Base-by-base conservation (phyloP, 2,113 vertebrate genomes). In the Ceuthmochares aereus region DNA sequence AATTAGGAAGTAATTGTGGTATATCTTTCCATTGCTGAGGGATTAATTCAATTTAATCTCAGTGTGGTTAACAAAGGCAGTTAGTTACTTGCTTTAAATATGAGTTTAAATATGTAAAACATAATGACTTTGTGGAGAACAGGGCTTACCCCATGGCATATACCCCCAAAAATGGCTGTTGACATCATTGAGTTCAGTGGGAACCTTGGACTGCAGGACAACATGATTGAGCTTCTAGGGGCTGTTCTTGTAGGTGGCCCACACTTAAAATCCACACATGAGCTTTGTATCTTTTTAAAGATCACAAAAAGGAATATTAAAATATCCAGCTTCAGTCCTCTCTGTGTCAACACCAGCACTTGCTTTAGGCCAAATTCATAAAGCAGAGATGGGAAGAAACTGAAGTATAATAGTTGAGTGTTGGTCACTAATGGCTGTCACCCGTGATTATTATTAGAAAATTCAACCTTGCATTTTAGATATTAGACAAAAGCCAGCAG, bases 1-100 rank as follows among this genome's bases (percentile, higher is more conserved):
- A 95, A 94, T 96, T 95, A 93, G 74, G 45, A 94, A 81, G 78
- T 76, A 97, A 95, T 96, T 93, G 75, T 62, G 78, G 84, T 85
- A 15, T 79, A 62, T 52, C 29, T 79, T 93, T 79, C 63, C 58
- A 55, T 58, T 62, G 70, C 67, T 2, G 4, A 87, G 59, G 70
- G 78, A 90, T 93, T 93, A 95, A 73, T 51, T 83, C 51, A 11
- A 6, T 80, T 66, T 84, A 80, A 82, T 96, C 69, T 91, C 14
- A 3, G 7, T 82, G 78, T 1, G 26, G 74, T 87, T 93, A 77
- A 85, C 58, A 87, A 91, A 87, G 93, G 58, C 81, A 91, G 74
- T 79, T 91, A 94, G 74, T 82, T 89, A 37, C 78, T 89, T 79
- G 84, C 55, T 95, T 79, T 96, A 89, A 87, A 58, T 73, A 36